A percentile compares a stretch with the other conserved stretches of the same genome.
These are phyloP conservation scores for Virgularia gustaviana DNA, from an alignment of 92 coral and sea anemone genomes.

Conservation along the genomic window DNA sequence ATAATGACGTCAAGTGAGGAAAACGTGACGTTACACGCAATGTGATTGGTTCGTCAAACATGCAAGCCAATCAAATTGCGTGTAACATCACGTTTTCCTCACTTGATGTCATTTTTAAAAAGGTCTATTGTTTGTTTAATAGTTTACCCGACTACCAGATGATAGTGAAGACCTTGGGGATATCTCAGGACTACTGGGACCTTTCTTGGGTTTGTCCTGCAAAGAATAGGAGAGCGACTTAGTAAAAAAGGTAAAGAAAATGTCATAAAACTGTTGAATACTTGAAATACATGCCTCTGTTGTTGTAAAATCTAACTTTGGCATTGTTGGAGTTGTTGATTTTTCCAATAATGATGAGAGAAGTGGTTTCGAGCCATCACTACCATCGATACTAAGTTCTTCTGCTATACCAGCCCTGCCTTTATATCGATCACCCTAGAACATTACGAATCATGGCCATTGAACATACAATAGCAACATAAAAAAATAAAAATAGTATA, in stretches of 20 bases:
- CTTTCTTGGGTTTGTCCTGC: constrained; percentile 27
- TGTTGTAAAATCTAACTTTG: constrained; percentile 35
- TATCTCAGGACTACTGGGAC: constrained; percentile 28
- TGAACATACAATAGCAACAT: too few relatives aligned
- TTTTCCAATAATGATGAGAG: constrained; percentile 55
- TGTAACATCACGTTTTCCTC: too few relatives aligned
- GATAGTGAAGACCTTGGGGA: constrained; percentile 32
- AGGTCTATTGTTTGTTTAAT: too few relatives aligned
- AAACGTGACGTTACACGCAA: too few relatives aligned
- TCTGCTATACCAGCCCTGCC: constrained; percentile 77
- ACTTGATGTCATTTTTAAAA: too few relatives aligned
- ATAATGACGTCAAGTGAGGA: too few relatives aligned
- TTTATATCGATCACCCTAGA: constrained; percentile 85
- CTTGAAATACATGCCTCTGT: too few relatives aligned
- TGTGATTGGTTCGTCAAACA: too few relatives aligned
- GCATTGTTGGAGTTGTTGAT: constrained; percentile 12
- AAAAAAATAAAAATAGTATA: not conserved
- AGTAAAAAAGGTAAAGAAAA: not conserved
- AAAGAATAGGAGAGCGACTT: not conserved
- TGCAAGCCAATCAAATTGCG: too few relatives aligned
- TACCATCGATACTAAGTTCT: constrained; percentile 62
- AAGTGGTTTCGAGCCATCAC: constrained; percentile 60
- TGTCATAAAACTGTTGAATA: not conserved
- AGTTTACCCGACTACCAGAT: constrained; percentile 35
- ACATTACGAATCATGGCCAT: not conserved